A percentile compares a stretch with the other conserved stretches of the same genome.
phyloP scores from a whole-genome alignment of 2,113 vertebrate genomes.

The Aldabrachelys gigantea region DNA sequence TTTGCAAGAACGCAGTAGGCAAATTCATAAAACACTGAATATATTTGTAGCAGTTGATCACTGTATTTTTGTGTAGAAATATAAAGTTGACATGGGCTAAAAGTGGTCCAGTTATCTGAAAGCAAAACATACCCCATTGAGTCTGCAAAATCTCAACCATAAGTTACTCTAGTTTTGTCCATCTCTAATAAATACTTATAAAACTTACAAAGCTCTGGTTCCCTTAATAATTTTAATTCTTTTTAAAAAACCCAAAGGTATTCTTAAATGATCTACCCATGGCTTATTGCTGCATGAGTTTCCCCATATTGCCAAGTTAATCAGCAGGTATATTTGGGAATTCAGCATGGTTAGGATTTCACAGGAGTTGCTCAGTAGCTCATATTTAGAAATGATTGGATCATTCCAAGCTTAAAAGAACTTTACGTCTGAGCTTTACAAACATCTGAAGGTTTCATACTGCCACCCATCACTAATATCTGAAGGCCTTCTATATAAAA shows the following conservation, averaged over 20 bases:
- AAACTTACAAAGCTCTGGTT: neutral
- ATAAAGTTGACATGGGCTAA: neutral
- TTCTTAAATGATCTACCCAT: neutral
- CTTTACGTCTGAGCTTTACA: neutral
- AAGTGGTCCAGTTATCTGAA: neutral
- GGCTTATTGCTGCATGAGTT: neutral
- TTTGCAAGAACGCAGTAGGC: constrained; percentile 17
- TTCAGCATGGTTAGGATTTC: neutral
- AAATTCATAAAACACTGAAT: constrained; percentile 19
- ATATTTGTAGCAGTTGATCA: neutral
- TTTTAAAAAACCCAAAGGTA: neutral
- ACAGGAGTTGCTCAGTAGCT: neutral
- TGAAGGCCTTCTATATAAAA: neutral
- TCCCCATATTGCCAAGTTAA: accelerated
- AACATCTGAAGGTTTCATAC: neutral
- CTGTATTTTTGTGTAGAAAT: neutral
- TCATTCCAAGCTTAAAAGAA: neutral
- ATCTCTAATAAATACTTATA: constrained; percentile 21
- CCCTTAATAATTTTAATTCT: neutral
- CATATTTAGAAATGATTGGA: neutral
- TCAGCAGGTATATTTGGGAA: neutral
- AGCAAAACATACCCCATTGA: neutral
- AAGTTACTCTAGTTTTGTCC: neutral
- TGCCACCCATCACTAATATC: neutral
- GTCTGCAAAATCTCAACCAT: neutral